A percentile compares a stretch with the other conserved stretches of the same genome.
Evolutionary conservation across 2,888 invertebrate species (phyloP).

Genomic region (Drosophila buzzatii): DNA sequence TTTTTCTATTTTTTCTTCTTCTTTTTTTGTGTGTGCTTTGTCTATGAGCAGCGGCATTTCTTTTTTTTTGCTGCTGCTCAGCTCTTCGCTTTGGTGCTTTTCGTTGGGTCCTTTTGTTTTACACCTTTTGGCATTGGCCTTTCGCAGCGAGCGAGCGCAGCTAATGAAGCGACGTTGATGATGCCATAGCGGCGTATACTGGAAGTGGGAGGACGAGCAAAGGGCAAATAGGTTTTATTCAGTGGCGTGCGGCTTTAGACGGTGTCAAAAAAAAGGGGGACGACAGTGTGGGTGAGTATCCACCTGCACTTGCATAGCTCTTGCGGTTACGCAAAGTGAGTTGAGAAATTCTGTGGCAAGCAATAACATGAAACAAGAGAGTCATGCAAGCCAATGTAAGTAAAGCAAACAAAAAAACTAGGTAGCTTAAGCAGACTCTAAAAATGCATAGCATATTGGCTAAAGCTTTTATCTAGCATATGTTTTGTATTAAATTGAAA

Average conservation of each 20-base stretch:
- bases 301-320: conserved; percentile 10
- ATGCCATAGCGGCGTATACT: conserved; percentile 24
- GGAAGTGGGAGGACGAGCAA: not conserved
- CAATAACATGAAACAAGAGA: conserved; percentile 20
- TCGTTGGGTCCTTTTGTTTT: conserved; percentile 51
- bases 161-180: conserved; percentile 76
- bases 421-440: not conserved
- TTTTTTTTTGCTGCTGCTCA: not conserved
- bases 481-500: not conserved
- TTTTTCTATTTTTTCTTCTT: conserved; percentile 16
- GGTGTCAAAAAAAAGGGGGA: not conserved
- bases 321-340: conserved; percentile 10
- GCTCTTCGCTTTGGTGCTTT: conserved; percentile 12
- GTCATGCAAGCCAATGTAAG: not conserved
- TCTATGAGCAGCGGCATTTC: conserved; percentile 27
- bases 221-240: conserved; percentile 10
- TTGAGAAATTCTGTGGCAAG: conserved; percentile 30
- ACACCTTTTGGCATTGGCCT: conserved; percentile 78
- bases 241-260: conserved; percentile 35
- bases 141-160: conserved; percentile 59
- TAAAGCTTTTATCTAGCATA: not conserved
- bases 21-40: conserved; percentile 4
- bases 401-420: not conserved
- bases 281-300: not conserved
- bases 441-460: not conserved